Percentiles rank a stretch among this genome's conserved stretches.
These are phyloP conservation scores for Lomographa bimaculata DNA, from an alignment of 2,888 invertebrate genomes.

Conservation along the genomic window DNA sequence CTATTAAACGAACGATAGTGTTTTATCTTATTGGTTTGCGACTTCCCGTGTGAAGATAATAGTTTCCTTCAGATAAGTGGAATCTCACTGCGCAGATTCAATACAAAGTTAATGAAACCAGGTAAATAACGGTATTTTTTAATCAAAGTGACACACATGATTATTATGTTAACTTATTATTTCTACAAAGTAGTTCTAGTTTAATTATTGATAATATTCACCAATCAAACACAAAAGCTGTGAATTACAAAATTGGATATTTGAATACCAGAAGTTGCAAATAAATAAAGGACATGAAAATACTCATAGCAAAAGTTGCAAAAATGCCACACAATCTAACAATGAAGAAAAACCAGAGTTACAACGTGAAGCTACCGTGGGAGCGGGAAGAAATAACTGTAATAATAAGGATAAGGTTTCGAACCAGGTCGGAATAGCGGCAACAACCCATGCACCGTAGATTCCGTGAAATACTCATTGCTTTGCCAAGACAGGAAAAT, in stretches of 20 bases:
- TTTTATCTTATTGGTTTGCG: constrained; percentile 24
- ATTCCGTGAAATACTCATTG: constrained; percentile 39
- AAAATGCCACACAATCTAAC: not conserved
- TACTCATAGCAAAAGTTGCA: too few relatives aligned
- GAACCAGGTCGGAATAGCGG: constrained; percentile 40
- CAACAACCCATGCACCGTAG: constrained; percentile 32
- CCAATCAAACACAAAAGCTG: too few relatives aligned
- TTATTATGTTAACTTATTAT: constrained; percentile 16
- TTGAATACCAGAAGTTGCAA: too few relatives aligned
- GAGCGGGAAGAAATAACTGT: constrained; percentile 20
- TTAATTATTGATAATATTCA: too few relatives aligned
- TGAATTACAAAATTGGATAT: too few relatives aligned
- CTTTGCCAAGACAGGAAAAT: constrained; percentile 27
- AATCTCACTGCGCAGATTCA: constrained; percentile 15
- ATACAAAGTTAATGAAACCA: constrained; percentile 2
- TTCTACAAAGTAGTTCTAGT: too few relatives aligned
- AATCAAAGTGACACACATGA: constrained; percentile 8
- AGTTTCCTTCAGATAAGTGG: constrained; percentile 25
- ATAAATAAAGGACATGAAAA: not conserved
- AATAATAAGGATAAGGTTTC: constrained; percentile 30
- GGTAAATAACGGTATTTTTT: constrained; percentile 1
- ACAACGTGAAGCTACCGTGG: constrained; percentile 10
- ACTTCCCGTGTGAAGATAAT: constrained; percentile 29
- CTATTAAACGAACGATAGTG: constrained; percentile 27
- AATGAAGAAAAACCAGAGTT: not conserved